Base-by-base conservation (phyloP, 2,888 invertebrate species). In the Caenorhabditis becei region DNA sequence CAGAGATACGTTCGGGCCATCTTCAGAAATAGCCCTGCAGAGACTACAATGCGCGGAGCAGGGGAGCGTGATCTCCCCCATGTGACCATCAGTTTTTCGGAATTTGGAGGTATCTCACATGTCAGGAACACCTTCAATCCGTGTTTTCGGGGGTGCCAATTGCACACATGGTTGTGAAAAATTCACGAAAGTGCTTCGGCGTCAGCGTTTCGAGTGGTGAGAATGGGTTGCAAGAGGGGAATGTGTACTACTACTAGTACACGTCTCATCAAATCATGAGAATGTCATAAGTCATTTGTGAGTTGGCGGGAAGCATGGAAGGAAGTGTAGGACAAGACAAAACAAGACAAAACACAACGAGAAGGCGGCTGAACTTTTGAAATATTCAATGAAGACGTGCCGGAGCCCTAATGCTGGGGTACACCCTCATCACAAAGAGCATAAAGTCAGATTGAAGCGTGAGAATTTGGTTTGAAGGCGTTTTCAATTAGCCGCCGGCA, bases 401-500 rank as follows among this genome's bases (percentile, higher is more conserved):
- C 53, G 70, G 61, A n/a, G 54, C 32, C 44, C 16, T 56, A 32
- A 37, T 37, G 32, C 20, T 11, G 58, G 51, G 63, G 59, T 8
- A 58, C 14, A 26, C 71, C 71, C 54, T 62, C 35, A 71, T 71
- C 54, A 32, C 58, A 65, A 32, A 18, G 20, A 10, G 32, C 62
- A 58, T 49, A n/a, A 59, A 74, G 65, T 59, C 59, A 59, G 59
- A 65, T 65, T 74, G 59, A 74, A 59, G 74, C 65, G 65, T 65
- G 65, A 23, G 74, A 74, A 65, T 58, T 56, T 59, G 58, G 53
- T 35, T 66, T 26, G 65, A 28, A 49, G 58, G 66, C 37, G 74
- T 74, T 74, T 74, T 56, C 65, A 74, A 74, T 74, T 74, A 74
- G 74, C 74, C 74, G 49, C 49, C 24, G 74, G 74, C 74, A 35